Evolutionary conservation across 2,888 invertebrate species (phyloP).

Genomic region (Mesodorylaimus sp.): DNA sequence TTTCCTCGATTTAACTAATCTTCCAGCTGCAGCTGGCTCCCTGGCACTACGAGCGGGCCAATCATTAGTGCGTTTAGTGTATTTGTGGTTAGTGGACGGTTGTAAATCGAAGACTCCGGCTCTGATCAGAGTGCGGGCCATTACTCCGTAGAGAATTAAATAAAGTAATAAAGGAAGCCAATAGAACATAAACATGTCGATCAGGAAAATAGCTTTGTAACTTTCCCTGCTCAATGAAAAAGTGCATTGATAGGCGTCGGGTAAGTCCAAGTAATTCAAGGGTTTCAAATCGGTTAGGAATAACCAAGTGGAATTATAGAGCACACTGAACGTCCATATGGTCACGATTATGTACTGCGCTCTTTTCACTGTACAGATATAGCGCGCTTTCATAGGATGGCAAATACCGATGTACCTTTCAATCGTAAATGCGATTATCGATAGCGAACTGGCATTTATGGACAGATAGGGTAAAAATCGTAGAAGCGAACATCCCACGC

Average conservation of each 20-base stretch:
- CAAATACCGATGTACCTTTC: constrained; percentile 48
- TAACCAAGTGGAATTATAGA: constrained; percentile 45
- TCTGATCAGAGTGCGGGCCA: constrained; percentile 37
- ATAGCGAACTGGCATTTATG: constrained; percentile 43
- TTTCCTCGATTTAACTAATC: too few relatives aligned
- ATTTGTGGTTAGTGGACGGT: too few relatives aligned
- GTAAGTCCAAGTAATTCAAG: constrained; percentile 15
- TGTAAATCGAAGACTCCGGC: not conserved
- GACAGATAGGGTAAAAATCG: constrained; percentile 43
- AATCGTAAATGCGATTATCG: constrained; percentile 45
- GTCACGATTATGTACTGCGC: constrained; percentile 41
- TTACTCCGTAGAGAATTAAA: constrained; percentile 42
- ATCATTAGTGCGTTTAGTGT: too few relatives aligned
- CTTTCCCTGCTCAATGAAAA: constrained; percentile 31
- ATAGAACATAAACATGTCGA: constrained; percentile 44
- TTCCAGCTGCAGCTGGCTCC: too few relatives aligned
- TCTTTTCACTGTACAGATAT: constrained; percentile 42
- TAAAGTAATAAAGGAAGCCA: constrained; percentile 42
- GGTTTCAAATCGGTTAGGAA: constrained; percentile 36
- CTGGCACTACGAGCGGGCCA: too few relatives aligned
- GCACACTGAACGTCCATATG: constrained; percentile 42
- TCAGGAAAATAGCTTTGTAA: constrained; percentile 38
- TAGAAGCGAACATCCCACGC: constrained; percentile 35
- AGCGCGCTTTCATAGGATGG: constrained; percentile 38
- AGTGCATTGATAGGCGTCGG: constrained; percentile 29